Conservation (phyloP, 2,797 vertebrate species). For the Mareca penelope region DNA sequence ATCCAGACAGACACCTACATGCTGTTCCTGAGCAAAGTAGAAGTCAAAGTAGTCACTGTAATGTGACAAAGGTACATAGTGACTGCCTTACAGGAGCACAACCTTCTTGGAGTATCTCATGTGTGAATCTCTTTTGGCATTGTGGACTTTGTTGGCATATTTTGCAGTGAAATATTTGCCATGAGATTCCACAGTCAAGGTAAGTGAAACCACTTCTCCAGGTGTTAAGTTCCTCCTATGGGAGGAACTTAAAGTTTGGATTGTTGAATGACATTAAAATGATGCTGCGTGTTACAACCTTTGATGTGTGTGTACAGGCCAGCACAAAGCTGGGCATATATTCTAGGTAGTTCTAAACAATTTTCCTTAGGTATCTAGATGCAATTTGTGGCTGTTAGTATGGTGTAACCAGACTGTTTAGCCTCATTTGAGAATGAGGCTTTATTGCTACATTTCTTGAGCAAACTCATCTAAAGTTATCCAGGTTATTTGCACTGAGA, state of each 20-base stretch:
- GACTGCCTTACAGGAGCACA: neutral
- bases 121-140: neutral
- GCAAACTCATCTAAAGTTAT: neutral
- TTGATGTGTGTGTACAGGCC: neutral
- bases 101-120: neutral
- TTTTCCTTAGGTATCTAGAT: fast-evolving
- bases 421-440: neutral
- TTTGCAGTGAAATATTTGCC: neutral
- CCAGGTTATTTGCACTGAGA: slow-evolving; percentile 8
- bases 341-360: neutral
- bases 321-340: neutral
- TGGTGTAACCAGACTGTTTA: fast-evolving
- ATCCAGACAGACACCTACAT: neutral
- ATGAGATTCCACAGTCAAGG: fast-evolving
- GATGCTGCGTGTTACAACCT: fast-evolving
- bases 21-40: neutral
- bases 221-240: neutral
- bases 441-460: neutral
- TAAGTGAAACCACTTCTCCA: neutral
- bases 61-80: neutral
- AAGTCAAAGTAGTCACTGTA: neutral
- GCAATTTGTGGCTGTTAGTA: neutral
- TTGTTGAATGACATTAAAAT: neutral
- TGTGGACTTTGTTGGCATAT: neutral
- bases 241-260: neutral